Evolutionary conservation across 2,797 vertebrate species (phyloP), one percentile per base, ranked within the genome.

Genomic region (Onychomys arenicola): DNA sequence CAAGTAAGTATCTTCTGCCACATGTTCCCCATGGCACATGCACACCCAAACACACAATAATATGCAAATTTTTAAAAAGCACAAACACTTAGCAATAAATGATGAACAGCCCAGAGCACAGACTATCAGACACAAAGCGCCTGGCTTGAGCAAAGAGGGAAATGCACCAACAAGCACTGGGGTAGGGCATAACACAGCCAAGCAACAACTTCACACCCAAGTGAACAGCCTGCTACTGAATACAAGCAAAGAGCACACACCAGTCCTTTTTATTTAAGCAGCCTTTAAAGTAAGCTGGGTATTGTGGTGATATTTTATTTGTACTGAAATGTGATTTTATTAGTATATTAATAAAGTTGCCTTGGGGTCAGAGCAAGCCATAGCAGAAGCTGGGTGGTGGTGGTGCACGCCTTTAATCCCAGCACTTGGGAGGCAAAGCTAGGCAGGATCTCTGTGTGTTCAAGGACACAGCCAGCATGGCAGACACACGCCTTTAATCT

Each of bases 91-190:
- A 83, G 14, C 37, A 82, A 61, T 49, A 55, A 90, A 91, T 13
- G 29, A 59, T 95, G 93, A 93, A 92, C 32, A 78, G n/a, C 61
- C 85, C 43, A 89, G 57, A 89, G 43, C 14, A 65, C 75, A 91
- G 67, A 85, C 27, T 52, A 21, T 11, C 1, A 59, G 65, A 71
- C 85, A 83, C 77, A 77, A 67, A 29, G 16, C 73, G 52, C 78
- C 52, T 37, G 5, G 34, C 34, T 55, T 81, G 52, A 81, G 11
- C 34, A 89, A 92, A 1, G 25, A 67, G 63, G 19, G 75, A 95
- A 91, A 67, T 2, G 85, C 0, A 27, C 59, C 91, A 94, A 67
- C 25, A 78, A 82, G 46, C 86, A 92, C 55, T 67, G 49, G 34
- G 93, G 25, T 76, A 13, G 82, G 9, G 55, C 29, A 21, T 6